Evolutionary conservation across 53 echinoderm and acorn worm species (phyloP), one percentile per base, ranked within the genome.

Genomic region (Holothuria scabra): DNA sequence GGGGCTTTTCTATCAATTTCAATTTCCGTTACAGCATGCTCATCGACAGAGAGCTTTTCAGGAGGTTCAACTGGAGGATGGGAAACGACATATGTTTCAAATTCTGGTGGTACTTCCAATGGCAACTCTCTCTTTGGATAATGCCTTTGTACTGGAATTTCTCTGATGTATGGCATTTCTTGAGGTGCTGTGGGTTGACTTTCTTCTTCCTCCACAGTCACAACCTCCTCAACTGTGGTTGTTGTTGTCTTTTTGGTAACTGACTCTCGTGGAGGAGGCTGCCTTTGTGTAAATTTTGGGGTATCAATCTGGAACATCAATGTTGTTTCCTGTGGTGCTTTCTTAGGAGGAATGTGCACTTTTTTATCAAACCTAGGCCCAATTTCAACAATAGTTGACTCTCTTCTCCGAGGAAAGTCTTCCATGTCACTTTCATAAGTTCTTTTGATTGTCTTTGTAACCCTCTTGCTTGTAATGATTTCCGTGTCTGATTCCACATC

Each of bases 261-360:
- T 0, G 90, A 92, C 35, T 89, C 89, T 65, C 86, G 81, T 28
- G 84, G 84, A 55, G 57, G 71, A 11, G 79, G 85, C 55, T 63
- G 67, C 65, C 85, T 37, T 64, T 35, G 84, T 60, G 44, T 71
- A 90, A 58, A 71, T 85, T 32, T 66, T 30, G 79, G 74, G 64
- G 59, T 85, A 81, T 93, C 90, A 62, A 93, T 89, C 57, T 90
- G 61, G 65, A 93, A 93, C 61, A 88, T 91, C 29, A 93, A 28
- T 8, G 82, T 64, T 23, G 82, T 61, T 9, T 81, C 65, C 24
- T 63, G 35, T 22, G 82, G 82, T 37, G 23, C 37, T 65, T 38
- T 59, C 26, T 29, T 61, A 20, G 79, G 79, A 23, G 79, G 79
- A 49, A 79, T 29, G 34, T 55, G 59, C 13, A 79, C 79, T 59